Evolutionary conservation across 2,797 vertebrate species (phyloP).

Genomic region (Malurus splendens): DNA sequence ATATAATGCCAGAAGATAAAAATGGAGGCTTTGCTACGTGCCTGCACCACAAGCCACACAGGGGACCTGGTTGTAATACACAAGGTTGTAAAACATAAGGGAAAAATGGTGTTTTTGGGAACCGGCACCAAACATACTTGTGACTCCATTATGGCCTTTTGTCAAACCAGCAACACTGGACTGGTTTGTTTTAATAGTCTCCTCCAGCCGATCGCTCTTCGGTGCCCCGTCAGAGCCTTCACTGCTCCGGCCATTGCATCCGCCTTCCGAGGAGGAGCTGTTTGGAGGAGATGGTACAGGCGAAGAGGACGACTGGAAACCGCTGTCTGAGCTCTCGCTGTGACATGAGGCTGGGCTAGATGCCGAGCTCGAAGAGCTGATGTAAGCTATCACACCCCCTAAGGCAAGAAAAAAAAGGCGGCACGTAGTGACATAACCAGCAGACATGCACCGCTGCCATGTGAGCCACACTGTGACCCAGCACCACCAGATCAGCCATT

Average conservation of each 20-base stretch:
- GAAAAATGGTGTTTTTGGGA: not conserved
- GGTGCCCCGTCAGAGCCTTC: conserved; percentile 69
- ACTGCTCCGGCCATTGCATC: conserved; percentile 65
- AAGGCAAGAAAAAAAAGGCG: conserved; percentile 47
- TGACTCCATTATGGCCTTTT: conserved; percentile 80
- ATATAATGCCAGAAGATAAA: not conserved
- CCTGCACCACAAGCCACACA: not conserved
- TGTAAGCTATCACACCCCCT: conserved; percentile 96
- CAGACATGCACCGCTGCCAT: conserved; percentile 39
- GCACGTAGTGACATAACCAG: conserved; percentile 53
- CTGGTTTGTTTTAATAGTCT: conserved; percentile 67
- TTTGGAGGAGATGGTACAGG: conserved; percentile 82
- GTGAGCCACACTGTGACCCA: conserved; percentile 40
- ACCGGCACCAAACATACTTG: conserved; percentile 77
- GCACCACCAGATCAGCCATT: conserved; percentile 39
- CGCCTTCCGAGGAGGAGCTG: conserved; percentile 67
- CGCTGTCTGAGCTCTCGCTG: conserved; percentile 81
- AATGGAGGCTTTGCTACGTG: not conserved
- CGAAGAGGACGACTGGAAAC: conserved; percentile 82
- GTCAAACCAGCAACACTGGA: conserved; percentile 68
- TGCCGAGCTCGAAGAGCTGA: conserved; percentile 89
- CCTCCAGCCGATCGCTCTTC: conserved; percentile 67
- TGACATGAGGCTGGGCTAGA: conserved; percentile 87
- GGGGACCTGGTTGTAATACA: not conserved
- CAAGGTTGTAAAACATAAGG: rapidly evolving